Base-by-base conservation (phyloP, 2,113 vertebrate genomes). In the Psilopsiagon aurifrons region DNA sequence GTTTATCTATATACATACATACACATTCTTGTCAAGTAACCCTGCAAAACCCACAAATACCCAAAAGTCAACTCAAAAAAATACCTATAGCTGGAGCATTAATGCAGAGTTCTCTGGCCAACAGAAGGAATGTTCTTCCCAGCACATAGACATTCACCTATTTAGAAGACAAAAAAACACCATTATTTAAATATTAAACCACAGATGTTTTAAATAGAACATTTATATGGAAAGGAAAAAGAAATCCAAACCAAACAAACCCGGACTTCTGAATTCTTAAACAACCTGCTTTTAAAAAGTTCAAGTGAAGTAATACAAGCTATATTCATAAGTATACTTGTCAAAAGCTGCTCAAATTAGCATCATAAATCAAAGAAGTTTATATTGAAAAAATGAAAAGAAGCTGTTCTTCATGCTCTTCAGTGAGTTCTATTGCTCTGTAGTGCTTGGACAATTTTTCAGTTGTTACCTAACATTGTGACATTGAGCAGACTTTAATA, bases 71-170 rank as follows among this genome's bases (percentile, higher is more conserved):
- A 94, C 67, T 83, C 1, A 66, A 82, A 31, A 28, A 49, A 70
- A 82, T 99, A 99, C 99, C 99, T 98, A 99, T 99, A 37, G 99
- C 99, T 27, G 99, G 99, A 66, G 99, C 99, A 37, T 99, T 99
- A 98, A 99, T 99, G 98, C 99, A 99, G 68, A 99, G 99, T 83
- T 99, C 99, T 97, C 98, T 98, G 39, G 99, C 98, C 98, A 99
- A 92, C 7, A 98, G 97, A 46, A 99, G 98, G 90, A 99, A 99
- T 3, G 99, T 99, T 97, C 97, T 98, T 60, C 99, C 99, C 98
- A 99, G 95, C 31, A 99, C 97, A 25, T 99, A 99, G 51, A 99
- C 99, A 41, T 99, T 99, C 91, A 99, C 99, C 99, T 99, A 91
- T 87, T 87, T 39, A 55, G 52, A 92, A 81, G 70, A 85, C 68